These are phyloP conservation scores for Pseudonaja textilis DNA, from an alignment of 2,113 vertebrate species.

Conservation along the genomic window DNA sequence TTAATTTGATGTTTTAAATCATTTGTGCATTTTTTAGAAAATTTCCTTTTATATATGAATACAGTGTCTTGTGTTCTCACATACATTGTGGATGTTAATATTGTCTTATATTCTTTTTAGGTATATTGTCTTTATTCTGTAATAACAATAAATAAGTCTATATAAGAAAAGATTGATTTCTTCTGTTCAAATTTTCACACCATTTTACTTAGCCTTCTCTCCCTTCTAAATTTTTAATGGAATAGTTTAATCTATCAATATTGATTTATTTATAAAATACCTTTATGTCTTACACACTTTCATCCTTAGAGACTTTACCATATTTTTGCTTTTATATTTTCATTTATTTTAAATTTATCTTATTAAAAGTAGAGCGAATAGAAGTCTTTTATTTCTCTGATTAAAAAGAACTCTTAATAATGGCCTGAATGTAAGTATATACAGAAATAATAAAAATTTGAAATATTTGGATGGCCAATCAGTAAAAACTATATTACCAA, in stretches of 20 bases:
- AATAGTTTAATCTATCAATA: constrained; percentile 21
- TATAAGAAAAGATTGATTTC: constrained; percentile 65
- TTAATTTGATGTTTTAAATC: constrained; percentile 37
- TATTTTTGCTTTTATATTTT: constrained; percentile 20
- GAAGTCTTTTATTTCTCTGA: neutral
- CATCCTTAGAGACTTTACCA: neutral
- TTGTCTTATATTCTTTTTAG: constrained; percentile 54
- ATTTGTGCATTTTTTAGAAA: constrained; percentile 43
- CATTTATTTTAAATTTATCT: neutral
- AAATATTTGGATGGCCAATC: neutral
- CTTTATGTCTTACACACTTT: constrained; percentile 25
- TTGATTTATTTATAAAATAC: constrained; percentile 32
- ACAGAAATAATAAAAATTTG: neutral
- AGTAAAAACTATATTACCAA: neutral
- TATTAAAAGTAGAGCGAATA: neutral
- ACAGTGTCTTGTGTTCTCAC: constrained; percentile 51
- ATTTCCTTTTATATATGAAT: constrained; percentile 42
- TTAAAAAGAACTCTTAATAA: neutral
- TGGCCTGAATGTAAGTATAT: neutral
- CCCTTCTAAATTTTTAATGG: constrained; percentile 12
- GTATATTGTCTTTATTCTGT: constrained; percentile 66
- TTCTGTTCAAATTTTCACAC: constrained; percentile 59
- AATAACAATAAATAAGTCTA: constrained; percentile 68
- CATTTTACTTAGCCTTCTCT: constrained; percentile 30
- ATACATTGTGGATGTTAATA: constrained; percentile 47